phyloP scores from a whole-genome alignment of 2,113 vertebrate species.

The Axis porcinus region DNA sequence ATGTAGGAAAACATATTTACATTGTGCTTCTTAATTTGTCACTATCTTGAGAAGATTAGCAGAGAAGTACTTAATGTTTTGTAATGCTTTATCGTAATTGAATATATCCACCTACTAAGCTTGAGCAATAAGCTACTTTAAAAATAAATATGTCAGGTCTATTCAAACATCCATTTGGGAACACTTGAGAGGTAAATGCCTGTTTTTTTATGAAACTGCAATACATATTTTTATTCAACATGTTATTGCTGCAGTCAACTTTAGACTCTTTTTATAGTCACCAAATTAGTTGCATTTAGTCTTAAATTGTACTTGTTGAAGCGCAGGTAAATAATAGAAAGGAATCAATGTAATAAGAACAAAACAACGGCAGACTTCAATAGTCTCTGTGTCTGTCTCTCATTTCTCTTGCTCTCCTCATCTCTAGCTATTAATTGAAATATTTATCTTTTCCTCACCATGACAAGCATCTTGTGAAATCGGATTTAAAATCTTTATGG shows the following conservation, averaged over 20 bases:
- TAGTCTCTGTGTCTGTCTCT: neutral
- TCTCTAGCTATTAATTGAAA: neutral
- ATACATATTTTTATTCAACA: slow-evolving; percentile 31
- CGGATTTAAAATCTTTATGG: neutral
- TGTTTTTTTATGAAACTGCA: neutral
- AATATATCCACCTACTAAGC: neutral
- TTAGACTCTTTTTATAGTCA: neutral
- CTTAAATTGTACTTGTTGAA: neutral
- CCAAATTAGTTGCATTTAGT: slow-evolving; percentile 3
- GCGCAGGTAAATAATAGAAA: neutral
- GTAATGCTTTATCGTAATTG: neutral
- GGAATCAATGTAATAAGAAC: neutral
- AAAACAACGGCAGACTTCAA: neutral
- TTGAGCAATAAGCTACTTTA: neutral
- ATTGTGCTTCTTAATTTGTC: neutral
- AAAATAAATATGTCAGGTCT: neutral
- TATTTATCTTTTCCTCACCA: neutral
- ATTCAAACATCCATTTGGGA: neutral
- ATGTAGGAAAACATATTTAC: neutral
- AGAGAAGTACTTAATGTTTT: neutral
- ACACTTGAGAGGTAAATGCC: neutral
- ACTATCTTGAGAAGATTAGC: neutral
- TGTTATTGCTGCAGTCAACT: neutral
- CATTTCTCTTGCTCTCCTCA: neutral
- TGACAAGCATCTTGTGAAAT: neutral